Evolutionary conservation across 2,113 vertebrate species (phyloP), one percentile per base, ranked within the genome.

Genomic region (Erythrolamprus reginae): DNA sequence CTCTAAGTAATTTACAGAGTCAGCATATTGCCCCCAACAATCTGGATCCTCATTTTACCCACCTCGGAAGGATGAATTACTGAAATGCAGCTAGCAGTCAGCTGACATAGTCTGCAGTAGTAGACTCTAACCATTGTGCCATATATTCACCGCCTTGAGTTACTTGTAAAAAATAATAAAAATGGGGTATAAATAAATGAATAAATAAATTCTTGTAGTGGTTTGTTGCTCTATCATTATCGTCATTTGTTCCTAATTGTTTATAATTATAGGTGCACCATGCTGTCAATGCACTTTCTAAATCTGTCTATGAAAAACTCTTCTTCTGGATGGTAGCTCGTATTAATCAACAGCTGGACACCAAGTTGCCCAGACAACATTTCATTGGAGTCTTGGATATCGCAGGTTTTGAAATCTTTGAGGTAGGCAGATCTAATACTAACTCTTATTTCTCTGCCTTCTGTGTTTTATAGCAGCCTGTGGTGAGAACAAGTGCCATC

Each of bases 391-490:
- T 98, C 45, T 82, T 98, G 15, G 97, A 98, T 86, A 98, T 98
- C 1, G 97, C 97, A 21, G 97, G 97, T 58, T 98, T 98, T 89
- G 97, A 98, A 89, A 98, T 98, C 4, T 98, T 98, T 90, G 97
- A 98, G 96, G 97, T 98, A 91, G 84, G 95, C 28, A 42, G 87
- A 93, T 87, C n/a, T 45, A 61, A 15, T 92, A 53, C 19, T 19
- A 19, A 91, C n/a, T 89, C 28, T 45, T 28, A 9, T 65, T 84
- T 38, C 8, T 88, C 5, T 70, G 90, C 92, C 65, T 1, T 87
- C 42, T 82, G 19, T 12, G 15, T 89, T 92, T 84, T 85, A 1
- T 17, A 15, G 2, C 0, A 5, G 15, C 1, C 8, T 1, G 48
- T 56, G 13, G 52, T 24, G 56, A 26, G 10, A 58, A 47, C 21